Evolutionary conservation across 2,888 invertebrate species (phyloP).

Genomic region (Iphiclides podalirius): DNA sequence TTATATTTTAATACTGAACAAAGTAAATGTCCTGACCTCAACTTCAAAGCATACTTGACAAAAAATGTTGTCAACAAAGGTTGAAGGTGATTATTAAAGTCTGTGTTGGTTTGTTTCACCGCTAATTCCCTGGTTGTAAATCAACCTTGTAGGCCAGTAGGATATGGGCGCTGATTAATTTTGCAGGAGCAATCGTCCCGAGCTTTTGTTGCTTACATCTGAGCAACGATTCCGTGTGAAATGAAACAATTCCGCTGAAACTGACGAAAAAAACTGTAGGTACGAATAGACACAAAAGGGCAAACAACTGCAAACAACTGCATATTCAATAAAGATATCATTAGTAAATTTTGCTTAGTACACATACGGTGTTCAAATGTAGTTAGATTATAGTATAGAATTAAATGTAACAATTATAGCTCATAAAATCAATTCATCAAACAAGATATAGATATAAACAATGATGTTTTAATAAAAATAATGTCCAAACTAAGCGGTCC

Average conservation of each 20-base stretch:
- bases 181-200: slow-evolving; percentile 66
- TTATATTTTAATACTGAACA: too few relatives aligned
- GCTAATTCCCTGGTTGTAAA: slow-evolving; percentile 45
- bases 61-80: too few relatives aligned
- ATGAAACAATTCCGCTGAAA: slow-evolving; percentile 57
- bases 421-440: too few relatives aligned
- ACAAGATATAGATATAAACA: too few relatives aligned
- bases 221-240: slow-evolving; percentile 46
- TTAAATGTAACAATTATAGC: too few relatives aligned
- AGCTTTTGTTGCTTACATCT: slow-evolving; percentile 42
- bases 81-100: too few relatives aligned
- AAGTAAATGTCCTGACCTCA: too few relatives aligned
- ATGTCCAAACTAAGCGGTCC: background rate
- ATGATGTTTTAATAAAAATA: background rate
- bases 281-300: slow-evolving; percentile 7
- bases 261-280: slow-evolving; percentile 35
- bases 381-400: too few relatives aligned
- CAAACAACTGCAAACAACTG: background rate
- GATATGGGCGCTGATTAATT: slow-evolving; percentile 63
- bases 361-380: too few relatives aligned
- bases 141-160: slow-evolving; percentile 36
- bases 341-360: background rate
- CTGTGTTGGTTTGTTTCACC: slow-evolving; percentile 38
- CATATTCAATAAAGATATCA: background rate
- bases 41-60: too few relatives aligned